A percentile compares a stretch with the other conserved stretches of the same genome.
These are phyloP conservation scores for Cosmorhoe ocellata DNA, from an alignment of 2,888 invertebrate species.

Conservation along the genomic window DNA sequence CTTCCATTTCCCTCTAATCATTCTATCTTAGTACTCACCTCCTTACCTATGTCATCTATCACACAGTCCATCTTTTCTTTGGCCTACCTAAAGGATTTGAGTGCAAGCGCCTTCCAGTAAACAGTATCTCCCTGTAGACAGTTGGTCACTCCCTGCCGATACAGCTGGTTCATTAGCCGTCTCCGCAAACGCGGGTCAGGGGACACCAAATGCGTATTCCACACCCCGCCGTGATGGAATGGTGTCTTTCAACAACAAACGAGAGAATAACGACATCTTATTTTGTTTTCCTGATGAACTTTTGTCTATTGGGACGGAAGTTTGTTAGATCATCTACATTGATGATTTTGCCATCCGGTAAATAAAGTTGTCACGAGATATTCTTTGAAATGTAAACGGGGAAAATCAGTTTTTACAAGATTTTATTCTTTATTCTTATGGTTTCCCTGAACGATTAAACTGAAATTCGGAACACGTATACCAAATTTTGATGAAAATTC, in stretches of 20 bases:
- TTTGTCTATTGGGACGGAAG: constrained; percentile 29
- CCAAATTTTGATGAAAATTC: too few species aligned
- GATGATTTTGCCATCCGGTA: constrained; percentile 3
- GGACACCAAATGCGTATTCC: constrained; percentile 55
- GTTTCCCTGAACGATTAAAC: too few species aligned
- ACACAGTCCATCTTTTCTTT: too few species aligned
- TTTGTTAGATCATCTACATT: constrained; percentile 5
- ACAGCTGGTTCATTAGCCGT: constrained; percentile 73
- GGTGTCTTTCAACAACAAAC: constrained; percentile 64
- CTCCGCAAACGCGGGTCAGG: constrained; percentile 60
- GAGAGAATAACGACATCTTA: constrained; percentile 52
- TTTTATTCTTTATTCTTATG: too few species aligned
- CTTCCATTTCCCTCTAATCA: too few species aligned
- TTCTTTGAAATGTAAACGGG: too few species aligned
- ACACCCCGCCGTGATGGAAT: constrained; percentile 53
- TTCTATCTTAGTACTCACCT: too few species aligned
- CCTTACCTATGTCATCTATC: too few species aligned
- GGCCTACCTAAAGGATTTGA: too few species aligned
- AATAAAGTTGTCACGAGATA: too few species aligned
- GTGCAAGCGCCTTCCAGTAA: neutral
- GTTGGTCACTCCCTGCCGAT: constrained; percentile 70
- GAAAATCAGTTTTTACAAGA: too few species aligned
- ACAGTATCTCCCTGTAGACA: constrained; percentile 19
- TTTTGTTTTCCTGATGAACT: constrained; percentile 34
- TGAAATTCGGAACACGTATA: too few species aligned